Conservation (phyloP, 2,888 invertebrate species). For the Desoria tigrina region DNA sequence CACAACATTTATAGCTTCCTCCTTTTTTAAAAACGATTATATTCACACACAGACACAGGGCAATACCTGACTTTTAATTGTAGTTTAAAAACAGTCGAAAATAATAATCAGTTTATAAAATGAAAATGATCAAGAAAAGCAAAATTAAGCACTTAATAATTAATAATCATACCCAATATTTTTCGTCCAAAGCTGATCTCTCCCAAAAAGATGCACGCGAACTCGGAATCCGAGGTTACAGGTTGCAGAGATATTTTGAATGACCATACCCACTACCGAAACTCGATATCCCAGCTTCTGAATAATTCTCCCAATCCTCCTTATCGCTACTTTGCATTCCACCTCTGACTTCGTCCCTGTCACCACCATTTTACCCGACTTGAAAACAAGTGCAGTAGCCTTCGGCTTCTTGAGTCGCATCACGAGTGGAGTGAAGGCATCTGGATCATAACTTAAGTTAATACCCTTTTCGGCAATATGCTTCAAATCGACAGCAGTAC, state of each 20-base stretch:
- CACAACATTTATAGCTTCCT: no score
- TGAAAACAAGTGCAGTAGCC: slow-evolving; percentile 64
- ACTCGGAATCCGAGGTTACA: slow-evolving; percentile 66
- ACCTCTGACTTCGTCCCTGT: slow-evolving; percentile 65
- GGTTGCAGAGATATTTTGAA: slow-evolving; percentile 66
- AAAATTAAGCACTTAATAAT: no score
- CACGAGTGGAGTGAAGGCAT: slow-evolving; percentile 65
- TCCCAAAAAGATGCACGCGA: slow-evolving; percentile 60
- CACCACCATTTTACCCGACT: slow-evolving; percentile 65
- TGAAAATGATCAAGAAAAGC: no score
- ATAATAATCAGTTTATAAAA: background rate
- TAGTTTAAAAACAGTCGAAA: background rate
- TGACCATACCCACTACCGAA: slow-evolving; percentile 61
- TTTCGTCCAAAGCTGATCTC: slow-evolving; percentile 8
- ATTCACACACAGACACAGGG: no score
- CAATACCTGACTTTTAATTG: no score
- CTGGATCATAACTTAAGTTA: slow-evolving; percentile 65
- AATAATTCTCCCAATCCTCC: slow-evolving; percentile 64
- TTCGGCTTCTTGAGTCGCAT: slow-evolving; percentile 64
- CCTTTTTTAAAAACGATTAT: no score
- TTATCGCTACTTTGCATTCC: slow-evolving; percentile 61
- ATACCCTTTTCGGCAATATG: slow-evolving; percentile 62
- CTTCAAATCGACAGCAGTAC: slow-evolving; percentile 61
- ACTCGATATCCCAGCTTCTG: slow-evolving; percentile 63
- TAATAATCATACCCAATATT: slow-evolving; percentile 25